Conservation (phyloP, 2,888 invertebrate species). For the Biston betularia region DNA sequence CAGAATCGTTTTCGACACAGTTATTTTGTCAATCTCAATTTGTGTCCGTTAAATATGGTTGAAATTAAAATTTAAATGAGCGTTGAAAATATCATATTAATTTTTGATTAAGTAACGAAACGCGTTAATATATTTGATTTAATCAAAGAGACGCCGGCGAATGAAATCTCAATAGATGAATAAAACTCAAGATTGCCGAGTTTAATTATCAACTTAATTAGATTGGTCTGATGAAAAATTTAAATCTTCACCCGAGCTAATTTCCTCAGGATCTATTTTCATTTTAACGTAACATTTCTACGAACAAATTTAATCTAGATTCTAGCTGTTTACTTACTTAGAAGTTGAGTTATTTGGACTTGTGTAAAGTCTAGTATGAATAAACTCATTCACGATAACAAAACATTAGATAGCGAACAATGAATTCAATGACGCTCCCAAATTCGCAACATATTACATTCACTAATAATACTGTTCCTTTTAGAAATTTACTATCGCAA, state of each 20-base stretch:
- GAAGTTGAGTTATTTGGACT: conserved; percentile 45
- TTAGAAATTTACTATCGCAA: too few relatives aligned
- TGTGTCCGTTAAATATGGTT: conserved; percentile 29
- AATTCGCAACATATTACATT: neutral
- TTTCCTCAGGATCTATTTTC: conserved; percentile 76
- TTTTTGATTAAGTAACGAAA: conserved; percentile 44
- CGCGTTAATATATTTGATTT: conserved; percentile 39
- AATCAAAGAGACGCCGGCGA: conserved; percentile 52
- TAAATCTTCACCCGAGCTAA: conserved; percentile 79
- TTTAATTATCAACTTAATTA: conserved; percentile 84
- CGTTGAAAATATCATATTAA: conserved; percentile 38
- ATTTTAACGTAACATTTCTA: conserved; percentile 62
- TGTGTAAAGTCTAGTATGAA: conserved; percentile 6
- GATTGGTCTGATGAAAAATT: conserved; percentile 82
- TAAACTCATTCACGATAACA: neutral
- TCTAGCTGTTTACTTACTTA: conserved; percentile 45
- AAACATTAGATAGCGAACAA: neutral
- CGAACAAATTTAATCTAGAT: conserved; percentile 67
- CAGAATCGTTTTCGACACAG: conserved; percentile 54
- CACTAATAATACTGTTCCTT: neutral
- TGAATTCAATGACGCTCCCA: neutral
- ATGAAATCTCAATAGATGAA: conserved; percentile 68
- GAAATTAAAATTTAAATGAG: conserved; percentile 37
- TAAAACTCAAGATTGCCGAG: conserved; percentile 71
- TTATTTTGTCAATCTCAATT: conserved; percentile 53